These are phyloP conservation scores for Aspidoscelis tigris DNA, from an alignment of 2,113 vertebrate species.

Conservation along the genomic window DNA sequence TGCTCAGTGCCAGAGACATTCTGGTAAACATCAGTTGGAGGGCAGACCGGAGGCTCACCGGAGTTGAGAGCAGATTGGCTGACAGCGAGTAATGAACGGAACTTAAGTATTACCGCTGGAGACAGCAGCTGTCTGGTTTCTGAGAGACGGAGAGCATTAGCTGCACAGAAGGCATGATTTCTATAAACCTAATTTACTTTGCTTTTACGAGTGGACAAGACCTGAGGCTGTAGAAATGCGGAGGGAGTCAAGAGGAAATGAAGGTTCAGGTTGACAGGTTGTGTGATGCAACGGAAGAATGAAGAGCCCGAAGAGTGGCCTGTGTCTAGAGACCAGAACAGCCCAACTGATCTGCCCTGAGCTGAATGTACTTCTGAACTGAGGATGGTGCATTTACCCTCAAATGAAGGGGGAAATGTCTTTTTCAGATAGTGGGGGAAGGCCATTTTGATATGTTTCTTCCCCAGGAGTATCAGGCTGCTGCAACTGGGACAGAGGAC, in stretches of 20 bases:
- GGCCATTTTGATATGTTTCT: neutral
- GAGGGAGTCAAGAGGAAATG: slow-evolving; percentile 21
- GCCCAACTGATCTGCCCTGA: neutral
- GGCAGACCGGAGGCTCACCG: neutral
- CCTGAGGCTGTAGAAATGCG: slow-evolving; percentile 17
- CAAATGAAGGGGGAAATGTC: no score
- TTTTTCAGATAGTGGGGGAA: neutral
- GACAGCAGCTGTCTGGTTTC: slow-evolving; percentile 33
- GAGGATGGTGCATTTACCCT: neutral
- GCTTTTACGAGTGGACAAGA: slow-evolving; percentile 29
- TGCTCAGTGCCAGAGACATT: slow-evolving; percentile 1
- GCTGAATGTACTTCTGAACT: neutral
- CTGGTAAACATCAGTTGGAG: slow-evolving; percentile 4
- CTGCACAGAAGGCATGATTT: slow-evolving; percentile 21
- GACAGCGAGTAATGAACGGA: slow-evolving; percentile 27
- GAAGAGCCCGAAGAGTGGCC: neutral
- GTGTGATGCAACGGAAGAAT: neutral
- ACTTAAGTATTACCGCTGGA: slow-evolving; percentile 28
- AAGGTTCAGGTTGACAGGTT: slow-evolving; percentile 19
- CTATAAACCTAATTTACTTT: slow-evolving; percentile 31
- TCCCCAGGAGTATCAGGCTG: no score
- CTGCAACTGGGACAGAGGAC: neutral
- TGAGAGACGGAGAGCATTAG: slow-evolving; percentile 28
- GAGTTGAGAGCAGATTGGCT: slow-evolving; percentile 15
- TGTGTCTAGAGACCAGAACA: slow-evolving; percentile 12